Evolutionary conservation across 2,888 invertebrate genomes (phyloP).

Genomic region (Drosophila robusta): DNA sequence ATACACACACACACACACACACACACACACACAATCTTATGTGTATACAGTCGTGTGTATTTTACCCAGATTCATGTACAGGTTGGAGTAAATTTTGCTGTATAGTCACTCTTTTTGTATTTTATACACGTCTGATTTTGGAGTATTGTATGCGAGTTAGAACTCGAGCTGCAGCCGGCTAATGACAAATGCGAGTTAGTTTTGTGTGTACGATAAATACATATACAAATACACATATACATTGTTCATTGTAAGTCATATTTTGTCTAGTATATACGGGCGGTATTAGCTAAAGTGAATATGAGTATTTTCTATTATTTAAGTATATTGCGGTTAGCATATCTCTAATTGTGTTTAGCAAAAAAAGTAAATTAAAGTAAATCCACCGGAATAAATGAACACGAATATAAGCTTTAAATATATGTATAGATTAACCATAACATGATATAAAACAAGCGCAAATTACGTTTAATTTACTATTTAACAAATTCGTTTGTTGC

Average conservation of each 20-base stretch:
- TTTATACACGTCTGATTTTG: constrained; percentile 24
- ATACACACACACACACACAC: constrained; percentile 3
- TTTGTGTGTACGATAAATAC: background rate
- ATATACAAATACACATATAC: background rate
- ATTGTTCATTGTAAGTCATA: background rate
- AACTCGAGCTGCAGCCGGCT: constrained; percentile 23
- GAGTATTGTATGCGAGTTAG: constrained; percentile 34
- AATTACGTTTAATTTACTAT: background rate
- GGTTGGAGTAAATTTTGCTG: background rate
- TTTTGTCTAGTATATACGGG: background rate
- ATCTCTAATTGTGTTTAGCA: no score
- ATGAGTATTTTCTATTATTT: background rate
- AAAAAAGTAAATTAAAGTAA: no score
- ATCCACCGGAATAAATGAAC: background rate
- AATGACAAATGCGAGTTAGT: constrained; percentile 2
- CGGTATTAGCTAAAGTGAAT: background rate
- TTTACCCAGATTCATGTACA: constrained; percentile 53
- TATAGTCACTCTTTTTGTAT: constrained; percentile 16
- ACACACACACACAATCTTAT: background rate
- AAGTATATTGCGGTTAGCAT: background rate
- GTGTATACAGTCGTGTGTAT: constrained; percentile 23
- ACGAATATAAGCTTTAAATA: no score
- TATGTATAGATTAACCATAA: background rate
- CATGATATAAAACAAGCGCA: background rate
- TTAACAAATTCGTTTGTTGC: background rate